phyloP scores from a whole-genome alignment of 2,797 vertebrate genomes.

The Rhinoraja longicauda region DNA sequence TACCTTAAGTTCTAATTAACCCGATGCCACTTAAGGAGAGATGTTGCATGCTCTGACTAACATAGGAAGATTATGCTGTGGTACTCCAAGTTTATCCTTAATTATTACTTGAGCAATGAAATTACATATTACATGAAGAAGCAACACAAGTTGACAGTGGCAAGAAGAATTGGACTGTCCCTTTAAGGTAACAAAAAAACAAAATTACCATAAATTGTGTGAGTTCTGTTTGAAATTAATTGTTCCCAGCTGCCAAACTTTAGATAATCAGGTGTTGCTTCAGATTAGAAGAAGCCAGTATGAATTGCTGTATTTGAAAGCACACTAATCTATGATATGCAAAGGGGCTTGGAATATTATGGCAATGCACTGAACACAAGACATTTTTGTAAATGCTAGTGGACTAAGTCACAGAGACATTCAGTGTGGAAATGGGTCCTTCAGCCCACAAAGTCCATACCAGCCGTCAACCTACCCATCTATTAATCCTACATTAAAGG shows the following conservation, averaged over 20 bases:
- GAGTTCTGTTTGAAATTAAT: background rate
- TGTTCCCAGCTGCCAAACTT: background rate
- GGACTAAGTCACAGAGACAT: too few relatives aligned
- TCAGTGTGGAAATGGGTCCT: too few relatives aligned
- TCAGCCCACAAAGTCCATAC: too few relatives aligned
- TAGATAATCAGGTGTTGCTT: background rate
- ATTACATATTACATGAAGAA: too few relatives aligned
- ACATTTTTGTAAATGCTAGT: background rate
- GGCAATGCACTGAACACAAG: background rate
- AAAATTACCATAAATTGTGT: background rate
- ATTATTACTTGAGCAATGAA: too few relatives aligned
- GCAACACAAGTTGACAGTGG: too few relatives aligned
- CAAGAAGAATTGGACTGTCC: background rate
- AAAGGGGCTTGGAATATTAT: background rate
- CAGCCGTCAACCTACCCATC: too few relatives aligned
- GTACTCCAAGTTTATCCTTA: background rate
- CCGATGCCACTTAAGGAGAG: background rate
- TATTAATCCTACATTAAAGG: too few relatives aligned
- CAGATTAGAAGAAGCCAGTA: background rate
- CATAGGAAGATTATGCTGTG: background rate
- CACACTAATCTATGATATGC: background rate
- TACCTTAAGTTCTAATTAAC: background rate
- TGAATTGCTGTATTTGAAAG: background rate
- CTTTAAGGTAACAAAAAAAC: background rate
- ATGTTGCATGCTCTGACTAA: background rate